A percentile compares a stretch with the other conserved stretches of the same genome.
phyloP scores from a whole-genome alignment of 53 echinoderm and acorn worm genomes.

The Echinometra lucunter region DNA sequence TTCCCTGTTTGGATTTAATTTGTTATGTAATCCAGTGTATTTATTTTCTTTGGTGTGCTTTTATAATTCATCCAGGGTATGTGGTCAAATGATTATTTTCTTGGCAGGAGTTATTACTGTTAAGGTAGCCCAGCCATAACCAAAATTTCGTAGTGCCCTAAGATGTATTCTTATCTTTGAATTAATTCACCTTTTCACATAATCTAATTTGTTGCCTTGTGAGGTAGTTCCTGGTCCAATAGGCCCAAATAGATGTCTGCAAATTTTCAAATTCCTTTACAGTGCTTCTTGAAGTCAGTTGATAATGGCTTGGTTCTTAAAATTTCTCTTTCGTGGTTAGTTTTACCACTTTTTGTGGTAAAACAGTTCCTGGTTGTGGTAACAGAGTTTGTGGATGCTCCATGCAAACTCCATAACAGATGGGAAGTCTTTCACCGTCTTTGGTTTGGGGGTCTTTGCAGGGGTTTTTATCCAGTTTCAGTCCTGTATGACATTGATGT shows the following conservation, averaged over 20 bases:
- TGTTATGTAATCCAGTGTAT: background rate
- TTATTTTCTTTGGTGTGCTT: background rate
- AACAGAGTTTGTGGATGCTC: background rate
- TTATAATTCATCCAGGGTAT: background rate
- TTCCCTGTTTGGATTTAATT: background rate
- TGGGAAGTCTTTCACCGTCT: constrained; percentile 15
- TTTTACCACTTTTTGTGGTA: background rate
- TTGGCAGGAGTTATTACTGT: background rate
- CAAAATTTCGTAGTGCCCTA: background rate
- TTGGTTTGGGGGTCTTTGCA: constrained; percentile 13
- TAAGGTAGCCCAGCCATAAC: background rate
- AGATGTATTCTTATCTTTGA: background rate
- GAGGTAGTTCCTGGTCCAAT: background rate
- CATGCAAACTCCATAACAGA: background rate
- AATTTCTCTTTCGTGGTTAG: too few relatives aligned
- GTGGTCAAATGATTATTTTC: background rate
- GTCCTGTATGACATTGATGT: constrained; percentile 28
- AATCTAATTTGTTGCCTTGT: background rate
- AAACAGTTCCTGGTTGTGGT: background rate
- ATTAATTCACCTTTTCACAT: background rate
- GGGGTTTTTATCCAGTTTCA: constrained; percentile 14
- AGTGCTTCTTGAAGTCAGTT: too few relatives aligned
- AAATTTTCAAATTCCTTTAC: too few relatives aligned
- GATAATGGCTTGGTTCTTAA: too few relatives aligned
- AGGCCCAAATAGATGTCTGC: too few relatives aligned